phyloP scores from a whole-genome alignment of 1,140 invertebrate genomes.

The Diuraphis noxia region DNA sequence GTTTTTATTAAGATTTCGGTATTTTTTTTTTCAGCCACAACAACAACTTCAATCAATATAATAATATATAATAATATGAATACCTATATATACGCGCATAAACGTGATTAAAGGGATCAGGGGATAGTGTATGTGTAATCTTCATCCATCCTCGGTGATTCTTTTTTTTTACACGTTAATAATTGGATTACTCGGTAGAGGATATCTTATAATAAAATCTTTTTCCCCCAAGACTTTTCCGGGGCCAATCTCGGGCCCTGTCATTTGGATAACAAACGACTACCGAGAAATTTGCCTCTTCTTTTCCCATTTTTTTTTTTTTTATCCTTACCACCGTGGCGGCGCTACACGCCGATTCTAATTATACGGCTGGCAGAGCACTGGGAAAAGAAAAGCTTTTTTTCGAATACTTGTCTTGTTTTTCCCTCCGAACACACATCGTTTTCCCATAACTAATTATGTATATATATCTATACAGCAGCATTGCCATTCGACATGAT shows the following conservation, averaged over 20 bases:
- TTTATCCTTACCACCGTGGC: slow-evolving; percentile 5
- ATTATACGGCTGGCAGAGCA: slow-evolving; percentile 53
- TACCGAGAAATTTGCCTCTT: slow-evolving; percentile 52
- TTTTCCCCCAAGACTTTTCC: slow-evolving; percentile 51
- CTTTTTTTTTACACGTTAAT: slow-evolving; percentile 52
- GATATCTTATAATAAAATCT: slow-evolving; percentile 53
- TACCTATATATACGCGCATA: neutral
- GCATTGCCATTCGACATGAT: neutral
- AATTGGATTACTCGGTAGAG: slow-evolving; percentile 50
- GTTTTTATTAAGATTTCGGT: neutral
- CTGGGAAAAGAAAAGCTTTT: slow-evolving; percentile 30
- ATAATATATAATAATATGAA: neutral
- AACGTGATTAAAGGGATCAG: slow-evolving; percentile 45
- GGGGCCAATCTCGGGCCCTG: slow-evolving; percentile 52
- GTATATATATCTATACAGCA: neutral
- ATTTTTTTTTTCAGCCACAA: neutral
- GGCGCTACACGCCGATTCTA: slow-evolving; percentile 48
- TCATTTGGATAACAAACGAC: slow-evolving; percentile 54
- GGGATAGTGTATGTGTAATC: slow-evolving; percentile 22
- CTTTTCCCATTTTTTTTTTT: slow-evolving; percentile 49
- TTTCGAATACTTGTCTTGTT: slow-evolving; percentile 39
- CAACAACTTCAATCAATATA: neutral
- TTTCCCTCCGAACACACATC: slow-evolving; percentile 39
- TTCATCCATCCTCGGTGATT: slow-evolving; percentile 35
- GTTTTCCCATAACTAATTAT: slow-evolving; percentile 51